Base-by-base conservation (phyloP, 64 coral and sea anemone species). In the Porites australiensis region DNA sequence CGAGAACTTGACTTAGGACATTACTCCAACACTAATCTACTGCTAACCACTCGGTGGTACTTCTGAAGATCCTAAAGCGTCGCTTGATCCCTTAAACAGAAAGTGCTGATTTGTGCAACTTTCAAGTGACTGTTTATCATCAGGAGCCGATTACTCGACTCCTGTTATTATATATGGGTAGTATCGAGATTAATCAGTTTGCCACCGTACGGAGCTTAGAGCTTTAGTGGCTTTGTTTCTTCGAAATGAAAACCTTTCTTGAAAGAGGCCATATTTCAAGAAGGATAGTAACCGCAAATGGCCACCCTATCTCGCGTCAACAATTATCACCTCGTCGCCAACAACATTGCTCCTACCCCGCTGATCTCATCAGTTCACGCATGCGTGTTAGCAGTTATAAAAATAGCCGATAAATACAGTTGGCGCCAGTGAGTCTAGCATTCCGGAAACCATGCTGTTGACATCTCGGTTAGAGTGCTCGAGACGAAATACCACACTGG, bases 371-470 rank as follows among this genome's bases (percentile, higher is more conserved):
- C 3, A 0, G 4, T 2, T 66, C 21, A 45, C 81, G 81, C 81
- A 84, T 52, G 81, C 81, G 63, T 63, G 3, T 2, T 4, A 14
- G 7, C 37, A 23, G 5, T 50, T 19, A 22, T 44, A 49, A 69
- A 84, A 84, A 84, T 84, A 84, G 61, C 16, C 18, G 45, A 16
- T 3, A 65, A 68, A 84, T 68, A 84, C 19, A 47, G 19, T 1
- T 53, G 81, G 81, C 81, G 81, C 81, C 81, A 84, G 44, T 16
- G 27, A 84, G 81, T 84, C 81, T 84, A 3, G 5, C 6, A 47
- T 8, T 50, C 81, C 81, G 81, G 81, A 84, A 84, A 84, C 46
- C 46, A 13, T 9, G 44, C 81, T 84, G 81, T 84, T 84, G 81
- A 84, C 47, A 50, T 50, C 63, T 45, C 45, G 61, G 81, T 11